Percentiles rank a stretch among this genome's conserved stretches.
These are phyloP conservation scores for Prenolepis imparis DNA, from an alignment of 2,888 invertebrate genomes.

Conservation along the genomic window DNA sequence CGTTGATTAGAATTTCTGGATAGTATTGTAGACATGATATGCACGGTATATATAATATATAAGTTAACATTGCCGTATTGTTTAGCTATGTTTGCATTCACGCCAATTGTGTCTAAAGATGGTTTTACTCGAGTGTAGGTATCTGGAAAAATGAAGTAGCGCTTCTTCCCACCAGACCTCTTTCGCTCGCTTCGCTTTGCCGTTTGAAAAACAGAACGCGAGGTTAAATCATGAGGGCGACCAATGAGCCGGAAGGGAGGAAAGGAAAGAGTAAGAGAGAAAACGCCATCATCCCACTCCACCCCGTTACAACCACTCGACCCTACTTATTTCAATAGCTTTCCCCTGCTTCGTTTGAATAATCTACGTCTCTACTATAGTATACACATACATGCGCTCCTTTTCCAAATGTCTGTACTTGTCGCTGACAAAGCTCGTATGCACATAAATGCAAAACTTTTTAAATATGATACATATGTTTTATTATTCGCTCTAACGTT, in stretches of 20 bases:
- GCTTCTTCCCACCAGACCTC: conserved; percentile 68
- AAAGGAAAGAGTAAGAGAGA: conserved; percentile 44
- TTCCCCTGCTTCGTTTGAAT: conserved; percentile 83
- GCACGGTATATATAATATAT: conserved; percentile 3
- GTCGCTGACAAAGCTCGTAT: conserved; percentile 58
- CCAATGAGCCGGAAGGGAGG: conserved; percentile 78
- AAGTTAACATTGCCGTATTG: conserved; percentile 29
- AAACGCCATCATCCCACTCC: conserved; percentile 64
- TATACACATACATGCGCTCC: conserved; percentile 31
- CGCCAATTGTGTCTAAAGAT: conserved; percentile 42
- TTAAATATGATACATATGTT: conserved; percentile 55
- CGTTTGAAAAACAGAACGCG: conserved; percentile 79
- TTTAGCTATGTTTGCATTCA: conserved; percentile 33
- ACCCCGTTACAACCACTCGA: conserved; percentile 80
- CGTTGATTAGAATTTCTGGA: conserved; percentile 32
- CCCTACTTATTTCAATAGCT: conserved; percentile 85
- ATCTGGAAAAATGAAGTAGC: conserved; percentile 75
- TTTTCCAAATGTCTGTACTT: conserved; percentile 30
- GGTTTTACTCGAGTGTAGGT: conserved; percentile 63
- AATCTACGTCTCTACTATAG: conserved; percentile 77
- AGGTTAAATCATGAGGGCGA: conserved; percentile 83
- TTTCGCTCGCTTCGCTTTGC: conserved; percentile 73
- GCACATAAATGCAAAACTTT: conserved; percentile 55
- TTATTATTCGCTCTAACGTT: conserved; percentile 51
- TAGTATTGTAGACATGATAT: conserved; percentile 13